Evolutionary conservation across 2,888 invertebrate species (phyloP), one percentile per base, ranked within the genome.

Genomic region (Nomada ruficornis): DNA sequence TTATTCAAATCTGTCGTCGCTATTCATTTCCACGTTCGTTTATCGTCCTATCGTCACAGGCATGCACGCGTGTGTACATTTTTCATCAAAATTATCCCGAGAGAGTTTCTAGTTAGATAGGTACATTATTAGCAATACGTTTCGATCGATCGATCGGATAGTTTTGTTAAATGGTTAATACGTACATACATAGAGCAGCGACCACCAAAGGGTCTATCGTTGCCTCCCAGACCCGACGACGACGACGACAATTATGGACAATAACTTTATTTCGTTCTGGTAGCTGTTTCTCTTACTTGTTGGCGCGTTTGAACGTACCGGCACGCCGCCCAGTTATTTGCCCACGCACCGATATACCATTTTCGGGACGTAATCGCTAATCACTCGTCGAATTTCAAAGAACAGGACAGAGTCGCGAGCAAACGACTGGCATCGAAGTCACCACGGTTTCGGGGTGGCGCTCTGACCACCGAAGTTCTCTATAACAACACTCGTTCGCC

Each of bases 271-370:
- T 88, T 77, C 52, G 62, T 47, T 60, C 55, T 47, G 54, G 60
- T 20, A 60, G n/a, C 52, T 55, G 62, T 77, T 80, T 73, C 59
- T 72, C 70, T 71, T 72, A 68, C 69, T 77, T 73, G 59, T 52
- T 64, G 54, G 47, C 75, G 79, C 73, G 86, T 86, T 80, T 85
- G 88, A 88, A 79, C 83, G 55, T 59, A 74, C 77, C 85, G 82
- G 23, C 79, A 23, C 52, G 87, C 89, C 88, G 88, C 88, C 88
- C 84, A 88, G 89, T 88, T 84, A 88, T 88, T 89, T 88, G 74
- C 65, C 64, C 85, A 85, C 71, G 74, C 63, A 74, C 81, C 86
- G 85, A 87, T 87, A 80, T 83, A 80, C 79, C 82, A 80, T 86
- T 84, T 84, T 70, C 74, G 47, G 64, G 64, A 54, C 63, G 84